Evolutionary conservation across 2,888 invertebrate species (phyloP).

Genomic region (Acleris literana): DNA sequence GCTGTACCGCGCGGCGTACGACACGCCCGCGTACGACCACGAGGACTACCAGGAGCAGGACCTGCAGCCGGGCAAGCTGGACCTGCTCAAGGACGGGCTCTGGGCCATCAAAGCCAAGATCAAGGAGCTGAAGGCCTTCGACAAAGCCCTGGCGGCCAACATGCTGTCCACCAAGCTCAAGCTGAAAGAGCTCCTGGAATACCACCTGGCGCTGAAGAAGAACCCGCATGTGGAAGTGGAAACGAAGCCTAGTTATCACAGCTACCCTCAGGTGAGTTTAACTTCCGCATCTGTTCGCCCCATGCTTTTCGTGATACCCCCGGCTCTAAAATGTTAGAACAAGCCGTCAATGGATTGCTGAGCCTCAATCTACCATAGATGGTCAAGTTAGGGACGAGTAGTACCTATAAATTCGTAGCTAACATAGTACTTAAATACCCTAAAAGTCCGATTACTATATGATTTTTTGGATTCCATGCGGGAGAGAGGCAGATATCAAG

Average conservation of each 20-base stretch:
- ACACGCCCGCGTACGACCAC: constrained; percentile 64
- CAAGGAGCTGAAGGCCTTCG: constrained; percentile 69
- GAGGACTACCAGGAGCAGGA: constrained; percentile 60
- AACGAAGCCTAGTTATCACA: constrained; percentile 55
- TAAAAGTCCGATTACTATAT: too few species aligned
- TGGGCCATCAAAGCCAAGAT: constrained; percentile 74
- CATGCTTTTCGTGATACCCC: too few species aligned
- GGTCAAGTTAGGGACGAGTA: too few species aligned
- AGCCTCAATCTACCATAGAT: background rate
- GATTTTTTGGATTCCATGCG: too few species aligned
- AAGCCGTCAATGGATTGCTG: too few species aligned
- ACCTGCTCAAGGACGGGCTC: constrained; percentile 69
- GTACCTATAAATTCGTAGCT: too few species aligned
- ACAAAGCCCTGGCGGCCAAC: constrained; percentile 70
- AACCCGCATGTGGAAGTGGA: constrained; percentile 55
- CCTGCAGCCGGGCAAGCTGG: constrained; percentile 61
- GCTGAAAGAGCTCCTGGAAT: constrained; percentile 64
- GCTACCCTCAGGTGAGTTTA: constrained; percentile 56
- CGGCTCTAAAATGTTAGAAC: too few species aligned
- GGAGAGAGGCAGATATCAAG: too few species aligned
- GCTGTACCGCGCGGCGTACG: constrained; percentile 71
- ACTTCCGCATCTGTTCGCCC: too few species aligned
- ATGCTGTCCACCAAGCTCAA: constrained; percentile 68
- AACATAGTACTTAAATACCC: too few species aligned
- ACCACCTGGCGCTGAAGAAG: constrained; percentile 56